Base-by-base conservation (phyloP, 2,888 invertebrate species). In the Fragum fragum region DNA sequence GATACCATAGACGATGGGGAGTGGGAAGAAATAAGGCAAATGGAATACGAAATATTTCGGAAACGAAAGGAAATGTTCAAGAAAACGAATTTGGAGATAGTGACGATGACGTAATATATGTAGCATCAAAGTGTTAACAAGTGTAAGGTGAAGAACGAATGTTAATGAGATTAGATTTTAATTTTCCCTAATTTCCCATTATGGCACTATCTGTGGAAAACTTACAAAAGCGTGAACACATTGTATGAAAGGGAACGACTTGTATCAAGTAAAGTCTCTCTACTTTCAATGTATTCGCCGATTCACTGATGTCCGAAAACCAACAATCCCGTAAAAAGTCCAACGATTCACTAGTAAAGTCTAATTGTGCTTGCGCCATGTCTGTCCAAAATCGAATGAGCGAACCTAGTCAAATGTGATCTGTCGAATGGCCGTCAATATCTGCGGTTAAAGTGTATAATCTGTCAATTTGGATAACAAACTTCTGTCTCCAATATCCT, bases 331-430 rank as follows among this genome's bases (percentile, higher is more conserved):
- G 29, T n/a, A 77, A 55, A 72, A 72, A 71, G 3, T 36, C 16
- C 14, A 63, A 36, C 0, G 72, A 53, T n/a, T 72, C 57, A 18
- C 70, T 53, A 23, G 36, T 39, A 63, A 76, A 71, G 0, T 47
- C 11, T 21, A 76, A 23, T 26, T 77, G 77, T 29, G 77, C 77
- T 42, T 77, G 72, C 5, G 72, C 77, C 77, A 77, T 68, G 39
- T n/a, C 32, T 74, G 32, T 18, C 47, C 29, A 23, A 55, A 18
- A 53, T 11, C 55, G 21, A 18, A 26, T 69, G 39, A 39, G 39
- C 39, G 39, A 9, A 39, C 39, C 39, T 47, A 47, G 47, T 47
- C 32, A 36, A 36, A 36, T 36, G 47, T 47, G 47, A 47, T 47
- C 2, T 14, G 47, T 14, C 16, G 7, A 47, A 47, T 47, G 47